A percentile compares a stretch with the other conserved stretches of the same genome.
phyloP scores from a whole-genome alignment of 2,113 vertebrate species.

The Fulica atra region DNA sequence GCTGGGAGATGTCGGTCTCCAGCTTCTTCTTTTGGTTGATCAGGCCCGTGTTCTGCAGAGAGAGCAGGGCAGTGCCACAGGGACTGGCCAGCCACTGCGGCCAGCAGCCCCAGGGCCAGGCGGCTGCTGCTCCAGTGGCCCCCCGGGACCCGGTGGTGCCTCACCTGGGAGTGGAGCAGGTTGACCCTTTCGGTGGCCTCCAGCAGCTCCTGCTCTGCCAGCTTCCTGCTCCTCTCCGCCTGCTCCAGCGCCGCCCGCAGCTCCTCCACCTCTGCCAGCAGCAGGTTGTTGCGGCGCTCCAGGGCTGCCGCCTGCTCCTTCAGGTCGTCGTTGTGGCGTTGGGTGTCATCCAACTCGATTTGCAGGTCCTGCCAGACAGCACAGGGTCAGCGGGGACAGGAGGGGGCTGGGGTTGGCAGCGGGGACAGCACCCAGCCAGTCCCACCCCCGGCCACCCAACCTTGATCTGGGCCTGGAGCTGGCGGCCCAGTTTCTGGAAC shows the following conservation, averaged over 20 bases:
- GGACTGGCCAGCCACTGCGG: fast-evolving
- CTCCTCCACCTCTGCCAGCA: conserved; percentile 87
- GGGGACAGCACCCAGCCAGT: neutral
- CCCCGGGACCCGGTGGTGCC: fast-evolving
- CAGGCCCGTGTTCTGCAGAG: conserved; percentile 85
- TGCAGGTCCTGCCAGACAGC: conserved; percentile 81
- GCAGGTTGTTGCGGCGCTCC: conserved; percentile 85
- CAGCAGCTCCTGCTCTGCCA: conserved; percentile 90
- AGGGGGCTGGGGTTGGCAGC: neutral
- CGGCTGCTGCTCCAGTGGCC: neutral
- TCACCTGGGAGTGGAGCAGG: conserved; percentile 90
- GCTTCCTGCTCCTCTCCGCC: conserved; percentile 84
- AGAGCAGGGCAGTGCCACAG: neutral
- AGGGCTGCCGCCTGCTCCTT: conserved; percentile 87
- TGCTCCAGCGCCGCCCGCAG: conserved; percentile 85
- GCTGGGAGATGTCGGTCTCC: conserved; percentile 82
- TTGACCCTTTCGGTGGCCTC: conserved; percentile 89
- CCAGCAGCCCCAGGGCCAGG: fast-evolving
- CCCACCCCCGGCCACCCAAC: neutral
- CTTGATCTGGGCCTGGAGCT: conserved; percentile 90
- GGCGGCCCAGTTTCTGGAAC: conserved; percentile 85
- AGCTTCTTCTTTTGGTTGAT: conserved; percentile 95
- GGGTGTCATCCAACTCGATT: conserved; percentile 86
- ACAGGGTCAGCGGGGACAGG: fast-evolving
- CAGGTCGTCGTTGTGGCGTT: conserved; percentile 83